Evolutionary conservation across 23 tunicate species (phyloP), one percentile per base, ranked within the genome.

Genomic region (Halocynthia roretzi): DNA sequence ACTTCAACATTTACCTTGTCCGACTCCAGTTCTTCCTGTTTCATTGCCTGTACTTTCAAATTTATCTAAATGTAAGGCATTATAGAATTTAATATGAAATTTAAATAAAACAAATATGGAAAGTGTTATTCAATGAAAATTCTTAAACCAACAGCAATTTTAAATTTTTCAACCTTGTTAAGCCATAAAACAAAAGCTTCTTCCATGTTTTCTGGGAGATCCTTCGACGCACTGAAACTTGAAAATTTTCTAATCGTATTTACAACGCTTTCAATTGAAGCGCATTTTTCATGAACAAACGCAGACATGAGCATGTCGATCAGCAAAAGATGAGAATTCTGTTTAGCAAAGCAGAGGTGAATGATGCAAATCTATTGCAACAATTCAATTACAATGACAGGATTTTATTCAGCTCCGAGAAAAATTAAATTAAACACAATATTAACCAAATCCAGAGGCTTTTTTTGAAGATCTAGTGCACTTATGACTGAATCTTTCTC

Each of bases 271-370:
- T 77, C 69, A 8, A 52, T 51, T 50, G 71, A 61, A 6, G 71
- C 17, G 56, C 68, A 62, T 64, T 56, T 48, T 17, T 49, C 50
- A 0, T 31, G 10, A 18, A 53, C 50, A 31, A 48, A 15, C 2
- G 81, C 81, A 19, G 18, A 21, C 81, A 77, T 77, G 7, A 77
- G 56, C 50, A 56, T 77, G 70, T 77, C 81, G 48, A 77, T 77
- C 10, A 77, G 50, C 17, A 50, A 17, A 8, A 77, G 21, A 51
- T 77, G 81, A 15, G 81, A 61, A 50, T 60, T 49, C 81, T 77
- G 55, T 31, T 31, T 31, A 31, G 44, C 44, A 31, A 31, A 31
- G 44, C 44, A 31, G 44, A 58, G 17, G 63, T 58, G 63, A 58
- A 58, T 2, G 15, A 58, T 58, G 15, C 63, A 14, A 58, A 58